A percentile compares a stretch with the other conserved stretches of the same genome.
These are phyloP conservation scores for Tautogolabrus adspersus DNA, from an alignment of 2,113 vertebrate genomes.

Conservation along the genomic window DNA sequence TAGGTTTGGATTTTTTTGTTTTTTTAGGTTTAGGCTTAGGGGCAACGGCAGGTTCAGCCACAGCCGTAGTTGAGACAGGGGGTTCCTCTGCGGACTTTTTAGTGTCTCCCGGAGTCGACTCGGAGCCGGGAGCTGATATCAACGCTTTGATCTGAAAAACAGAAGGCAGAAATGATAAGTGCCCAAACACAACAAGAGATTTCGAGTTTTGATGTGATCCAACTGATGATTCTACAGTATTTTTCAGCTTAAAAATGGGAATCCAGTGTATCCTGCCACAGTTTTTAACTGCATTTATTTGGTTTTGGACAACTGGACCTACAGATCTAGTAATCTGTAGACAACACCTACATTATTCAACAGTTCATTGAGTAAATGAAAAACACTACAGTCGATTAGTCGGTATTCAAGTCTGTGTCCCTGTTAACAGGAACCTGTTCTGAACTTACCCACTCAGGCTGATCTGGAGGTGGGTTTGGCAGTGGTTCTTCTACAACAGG, in stretches of 20 bases:
- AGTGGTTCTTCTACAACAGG: slow-evolving; percentile 44
- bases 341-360: too few species aligned
- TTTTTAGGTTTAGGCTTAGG: not conserved
- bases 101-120: not conserved
- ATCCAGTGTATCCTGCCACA: too few species aligned
- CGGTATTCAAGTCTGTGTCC: too few species aligned
- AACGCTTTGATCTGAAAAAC: slow-evolving; percentile 70
- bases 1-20: not conserved
- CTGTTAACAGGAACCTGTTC: not conserved
- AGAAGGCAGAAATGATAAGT: not conserved
- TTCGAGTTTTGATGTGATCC: not conserved
- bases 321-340: too few species aligned
- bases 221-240: too few species aligned
- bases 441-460: slow-evolving; percentile 75
- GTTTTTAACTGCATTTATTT: too few species aligned
- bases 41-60: rapidly evolving
- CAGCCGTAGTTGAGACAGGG: rapidly evolving
- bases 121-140: slow-evolving; percentile 57
- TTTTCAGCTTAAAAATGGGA: too few species aligned
- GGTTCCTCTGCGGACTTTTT: not conserved
- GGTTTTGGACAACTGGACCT: too few species aligned
- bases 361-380: too few species aligned
- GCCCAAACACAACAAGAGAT: not conserved
- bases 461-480: slow-evolving; percentile 65
- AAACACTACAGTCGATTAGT: too few species aligned